Base-by-base conservation (phyloP, 1,140 invertebrate genomes). In the Cotesia glomerata region DNA sequence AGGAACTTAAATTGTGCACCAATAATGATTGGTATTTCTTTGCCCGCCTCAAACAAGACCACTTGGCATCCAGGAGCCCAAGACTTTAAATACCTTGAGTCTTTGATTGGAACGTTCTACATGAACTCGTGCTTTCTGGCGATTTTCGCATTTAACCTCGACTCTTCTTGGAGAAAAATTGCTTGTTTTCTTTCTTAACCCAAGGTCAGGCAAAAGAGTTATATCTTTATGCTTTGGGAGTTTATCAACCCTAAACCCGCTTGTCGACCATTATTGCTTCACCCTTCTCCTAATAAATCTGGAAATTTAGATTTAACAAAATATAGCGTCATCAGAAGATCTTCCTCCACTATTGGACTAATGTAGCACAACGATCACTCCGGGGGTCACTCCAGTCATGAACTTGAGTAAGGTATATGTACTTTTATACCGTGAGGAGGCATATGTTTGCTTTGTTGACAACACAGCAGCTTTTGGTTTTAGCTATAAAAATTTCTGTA, bases 391-490 rank as follows among this genome's bases (percentile, higher is more conserved):
- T 8, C 77, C 78, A 49, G 82, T 77, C 63, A 86, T 71, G 35
- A 78, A 75, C 74, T 85, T 86, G 11, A n/a, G n/a, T n/a, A 76
- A 72, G 7, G 81, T 85, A 58, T 77, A 76, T 45, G 61, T 13
- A 36, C 49, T 64, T 77, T 73, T 74, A 8, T 85, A 84, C 5
- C 59, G 39, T 4, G 81, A 82, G n/a, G n/a, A n/a, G n/a, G n/a
- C n/a, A 69, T 78, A 77, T 16, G 64, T n/a, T 69, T 51, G 49
- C 39, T n/a, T 13, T 77, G 45, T 36, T 59, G 58, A 61, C 73
- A 77, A 5, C 49, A 65, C 3, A 75, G 18, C 63, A 13, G 65
- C 71, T n/a, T 78, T 77, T n/a, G 73, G 63, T 68, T 14, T 71
- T 62, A 75, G 45, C n/a, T 4, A 76, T 72, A 32, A 54, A 18